Conservation (phyloP, 2,797 vertebrate genomes). For the Peromyscus eremicus region DNA sequence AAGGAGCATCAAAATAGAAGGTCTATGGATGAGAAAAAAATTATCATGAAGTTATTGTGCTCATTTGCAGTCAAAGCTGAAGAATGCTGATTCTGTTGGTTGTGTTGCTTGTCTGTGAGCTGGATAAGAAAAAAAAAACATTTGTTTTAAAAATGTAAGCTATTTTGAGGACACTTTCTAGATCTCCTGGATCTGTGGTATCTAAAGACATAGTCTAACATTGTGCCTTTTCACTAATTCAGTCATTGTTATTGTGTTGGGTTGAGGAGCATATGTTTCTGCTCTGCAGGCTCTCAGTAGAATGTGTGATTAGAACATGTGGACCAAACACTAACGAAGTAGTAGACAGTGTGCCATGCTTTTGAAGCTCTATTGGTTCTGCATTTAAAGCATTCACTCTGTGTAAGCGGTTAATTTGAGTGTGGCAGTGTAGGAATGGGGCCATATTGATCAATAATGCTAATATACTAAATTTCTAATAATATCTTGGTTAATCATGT, state of each 20-base stretch:
- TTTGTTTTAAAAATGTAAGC: conserved; percentile 27
- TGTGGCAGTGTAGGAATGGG: not conserved
- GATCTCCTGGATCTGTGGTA: not conserved
- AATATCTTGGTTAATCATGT: not conserved
- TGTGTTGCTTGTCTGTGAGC: not conserved
- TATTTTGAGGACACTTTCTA: not conserved
- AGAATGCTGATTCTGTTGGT: not conserved
- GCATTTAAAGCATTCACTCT: conserved; percentile 1
- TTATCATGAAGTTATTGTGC: not conserved
- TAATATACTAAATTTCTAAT: not conserved
- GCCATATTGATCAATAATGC: not conserved
- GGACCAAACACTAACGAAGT: not conserved
- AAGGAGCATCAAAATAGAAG: not conserved
- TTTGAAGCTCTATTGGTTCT: not conserved
- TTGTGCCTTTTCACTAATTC: conserved; percentile 45
- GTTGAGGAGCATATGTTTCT: not conserved
- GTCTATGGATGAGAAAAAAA: not conserved
- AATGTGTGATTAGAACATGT: not conserved
- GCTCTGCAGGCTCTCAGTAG: not conserved
- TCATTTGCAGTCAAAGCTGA: not conserved
- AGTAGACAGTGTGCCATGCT: not conserved
- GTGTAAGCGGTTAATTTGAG: not conserved
- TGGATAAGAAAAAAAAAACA: conserved; percentile 36
- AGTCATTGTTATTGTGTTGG: conserved; percentile 15
- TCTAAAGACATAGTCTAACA: not conserved